Conservation (phyloP, 2,113 vertebrate species). For the Gila orcuttii region DNA sequence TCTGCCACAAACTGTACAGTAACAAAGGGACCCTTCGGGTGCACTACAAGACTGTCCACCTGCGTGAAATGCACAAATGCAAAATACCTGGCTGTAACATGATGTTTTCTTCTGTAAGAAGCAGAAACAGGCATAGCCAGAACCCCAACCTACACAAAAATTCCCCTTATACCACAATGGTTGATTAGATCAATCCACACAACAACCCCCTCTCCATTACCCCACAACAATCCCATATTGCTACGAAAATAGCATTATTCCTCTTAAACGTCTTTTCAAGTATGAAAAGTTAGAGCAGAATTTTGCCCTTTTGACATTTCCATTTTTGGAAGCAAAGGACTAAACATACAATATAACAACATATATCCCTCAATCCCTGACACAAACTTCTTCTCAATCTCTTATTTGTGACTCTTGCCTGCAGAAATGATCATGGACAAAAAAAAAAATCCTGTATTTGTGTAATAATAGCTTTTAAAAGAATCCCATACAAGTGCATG, state of each 20-base stretch:
- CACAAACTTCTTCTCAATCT: conserved; percentile 67
- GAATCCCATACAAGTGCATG: conserved; percentile 92
- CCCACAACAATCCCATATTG: not conserved
- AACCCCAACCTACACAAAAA: conserved; percentile 99
- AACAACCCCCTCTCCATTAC: not conserved
- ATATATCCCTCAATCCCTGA: not conserved
- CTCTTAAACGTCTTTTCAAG: conserved; percentile 9
- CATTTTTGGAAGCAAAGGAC: conserved; percentile 24
- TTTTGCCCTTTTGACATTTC: conserved; percentile 32
- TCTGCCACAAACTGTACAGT: conserved; percentile 99
- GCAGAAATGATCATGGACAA: conserved; percentile 78
- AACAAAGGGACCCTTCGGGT: conserved; percentile 99
- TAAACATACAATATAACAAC: not conserved
- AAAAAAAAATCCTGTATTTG: conserved; percentile 84
- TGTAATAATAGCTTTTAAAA: conserved; percentile 94
- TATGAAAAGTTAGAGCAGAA: conserved; percentile 5
- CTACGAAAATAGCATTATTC: not conserved
- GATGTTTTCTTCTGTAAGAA: conserved; percentile 99
- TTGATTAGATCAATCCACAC: conserved; percentile 69
- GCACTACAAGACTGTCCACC: conserved; percentile 99
- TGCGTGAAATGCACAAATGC: conserved; percentile 99
- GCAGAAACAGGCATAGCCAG: conserved; percentile 98
- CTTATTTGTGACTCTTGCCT: conserved; percentile 89
- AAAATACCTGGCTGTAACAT: conserved; percentile 98
- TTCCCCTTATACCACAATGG: conserved; percentile 88